Conservation (phyloP, 2,113 vertebrate species). For the Ardeotis arabs region DNA sequence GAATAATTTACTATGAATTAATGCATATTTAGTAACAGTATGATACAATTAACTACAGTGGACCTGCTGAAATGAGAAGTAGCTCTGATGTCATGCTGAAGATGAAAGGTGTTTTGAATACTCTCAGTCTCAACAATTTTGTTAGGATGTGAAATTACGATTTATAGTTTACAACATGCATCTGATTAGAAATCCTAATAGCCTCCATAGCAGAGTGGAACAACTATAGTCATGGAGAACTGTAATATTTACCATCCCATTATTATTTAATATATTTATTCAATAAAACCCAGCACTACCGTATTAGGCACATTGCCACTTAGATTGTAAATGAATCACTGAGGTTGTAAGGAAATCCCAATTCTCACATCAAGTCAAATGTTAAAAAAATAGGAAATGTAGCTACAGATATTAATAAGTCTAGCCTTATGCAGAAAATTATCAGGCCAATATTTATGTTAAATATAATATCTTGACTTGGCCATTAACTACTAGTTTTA, state of each 20-base stretch:
- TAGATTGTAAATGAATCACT: background rate
- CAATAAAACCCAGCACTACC: background rate
- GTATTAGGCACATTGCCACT: background rate
- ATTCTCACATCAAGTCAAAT: background rate
- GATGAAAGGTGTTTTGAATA: background rate
- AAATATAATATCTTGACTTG: background rate
- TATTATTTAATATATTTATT: background rate
- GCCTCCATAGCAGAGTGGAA: background rate
- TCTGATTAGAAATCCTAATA: background rate
- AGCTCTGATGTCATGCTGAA: background rate
- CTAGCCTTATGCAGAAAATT: background rate
- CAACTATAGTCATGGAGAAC: background rate
- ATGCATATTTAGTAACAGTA: constrained; percentile 4
- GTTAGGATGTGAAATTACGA: background rate
- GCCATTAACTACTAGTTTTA: background rate
- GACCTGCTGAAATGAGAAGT: background rate
- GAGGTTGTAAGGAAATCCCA: background rate
- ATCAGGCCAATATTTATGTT: background rate
- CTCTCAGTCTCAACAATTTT: background rate
- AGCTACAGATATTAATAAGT: background rate
- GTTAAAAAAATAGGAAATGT: background rate
- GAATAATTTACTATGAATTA: constrained; percentile 41
- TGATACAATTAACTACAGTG: constrained; percentile 10
- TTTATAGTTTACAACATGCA: background rate
- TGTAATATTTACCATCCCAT: background rate